Evolutionary conservation across 2,797 vertebrate species (phyloP).

Genomic region (Xiphorhynchus erythropygius): DNA sequence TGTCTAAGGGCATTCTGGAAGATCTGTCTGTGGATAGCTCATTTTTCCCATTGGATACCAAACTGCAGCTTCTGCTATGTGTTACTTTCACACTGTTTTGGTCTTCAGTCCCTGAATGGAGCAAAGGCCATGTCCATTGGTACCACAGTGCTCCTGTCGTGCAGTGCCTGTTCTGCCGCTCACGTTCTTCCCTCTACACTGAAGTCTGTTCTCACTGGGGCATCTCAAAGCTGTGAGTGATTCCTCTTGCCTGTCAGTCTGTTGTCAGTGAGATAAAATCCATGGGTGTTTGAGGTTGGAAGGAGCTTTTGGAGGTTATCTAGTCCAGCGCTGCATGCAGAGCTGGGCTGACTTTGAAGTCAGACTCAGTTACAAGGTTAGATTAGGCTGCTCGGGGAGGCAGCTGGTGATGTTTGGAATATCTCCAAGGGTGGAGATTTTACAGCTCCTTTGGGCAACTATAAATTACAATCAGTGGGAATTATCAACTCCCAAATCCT

Average conservation of each 20-base stretch:
- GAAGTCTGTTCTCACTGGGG: neutral
- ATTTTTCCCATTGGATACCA: neutral
- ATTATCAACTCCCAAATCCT: neutral
- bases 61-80: neutral
- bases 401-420: neutral
- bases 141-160: neutral
- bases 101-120: neutral
- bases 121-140: rapidly evolving
- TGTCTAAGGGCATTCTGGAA: neutral
- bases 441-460: neutral
- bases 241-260: neutral
- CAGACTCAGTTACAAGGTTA: neutral
- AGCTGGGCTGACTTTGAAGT: neutral
- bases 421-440: neutral
- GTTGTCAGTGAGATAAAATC: neutral
- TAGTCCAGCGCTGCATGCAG: neutral
- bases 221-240: neutral
- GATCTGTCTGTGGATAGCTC: neutral
- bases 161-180: neutral
- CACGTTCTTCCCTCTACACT: neutral
- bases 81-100: neutral
- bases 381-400: neutral
- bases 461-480: neutral
- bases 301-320: neutral
- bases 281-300: neutral